A percentile compares a stretch with the other conserved stretches of the same genome.
These are phyloP conservation scores for Oncorhynchus tshawytscha DNA, from an alignment of 2,113 vertebrate species.

Conservation along the genomic window DNA sequence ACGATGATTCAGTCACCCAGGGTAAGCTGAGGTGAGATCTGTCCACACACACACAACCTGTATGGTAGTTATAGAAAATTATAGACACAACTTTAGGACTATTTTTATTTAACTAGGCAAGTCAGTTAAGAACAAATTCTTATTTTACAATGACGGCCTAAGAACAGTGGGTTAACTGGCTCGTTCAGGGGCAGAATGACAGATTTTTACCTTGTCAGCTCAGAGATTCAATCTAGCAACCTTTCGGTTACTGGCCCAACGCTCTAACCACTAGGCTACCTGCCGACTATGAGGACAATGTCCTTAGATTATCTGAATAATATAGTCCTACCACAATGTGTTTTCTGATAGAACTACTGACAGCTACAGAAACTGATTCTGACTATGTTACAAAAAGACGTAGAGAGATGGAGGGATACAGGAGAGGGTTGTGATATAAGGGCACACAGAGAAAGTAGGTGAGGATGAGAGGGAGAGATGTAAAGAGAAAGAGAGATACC, in stretches of 20 bases:
- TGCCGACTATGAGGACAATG: neutral
- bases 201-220: too few relatives aligned
- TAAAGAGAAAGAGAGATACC: neutral
- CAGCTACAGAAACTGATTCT: too few relatives aligned
- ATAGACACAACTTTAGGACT: neutral
- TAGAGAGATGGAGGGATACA: neutral
- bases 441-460: neutral
- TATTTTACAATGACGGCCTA: too few relatives aligned
- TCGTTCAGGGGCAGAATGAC: too few relatives aligned
- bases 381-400: neutral
- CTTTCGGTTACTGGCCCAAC: too few relatives aligned
- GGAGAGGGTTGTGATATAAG: slow-evolving; percentile 9
- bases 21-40: neutral
- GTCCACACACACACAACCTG: neutral
- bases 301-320: too few relatives aligned
- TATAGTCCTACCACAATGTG: too few relatives aligned
- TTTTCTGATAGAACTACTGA: too few relatives aligned
- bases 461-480: neutral
- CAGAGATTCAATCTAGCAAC: too few relatives aligned
- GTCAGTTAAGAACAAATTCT: too few relatives aligned
- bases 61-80: neutral
- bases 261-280: too few relatives aligned
- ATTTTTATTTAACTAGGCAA: neutral
- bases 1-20: slow-evolving; percentile 32
- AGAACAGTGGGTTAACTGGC: too few relatives aligned